These are phyloP conservation scores for Pseudorhiza aurosa DNA, from an alignment of 30 jellyfish, hydroid and myxozoan genomes.

Conservation along the genomic window DNA sequence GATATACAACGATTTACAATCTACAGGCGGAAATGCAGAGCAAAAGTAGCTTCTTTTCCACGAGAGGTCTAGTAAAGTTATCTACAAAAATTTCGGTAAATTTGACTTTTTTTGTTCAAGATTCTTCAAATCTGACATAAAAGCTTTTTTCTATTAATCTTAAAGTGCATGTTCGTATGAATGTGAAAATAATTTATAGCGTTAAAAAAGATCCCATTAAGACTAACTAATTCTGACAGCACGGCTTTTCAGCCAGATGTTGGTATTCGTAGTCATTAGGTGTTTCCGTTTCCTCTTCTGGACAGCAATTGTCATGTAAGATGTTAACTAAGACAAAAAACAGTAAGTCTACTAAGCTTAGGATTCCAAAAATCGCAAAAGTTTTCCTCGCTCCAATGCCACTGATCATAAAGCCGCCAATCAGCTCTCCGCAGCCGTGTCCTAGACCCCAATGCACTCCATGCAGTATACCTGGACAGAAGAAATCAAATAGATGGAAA, in stretches of 20 bases:
- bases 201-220: neutral
- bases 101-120: no score
- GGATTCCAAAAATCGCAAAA: conserved; percentile 68
- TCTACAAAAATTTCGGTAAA: no score
- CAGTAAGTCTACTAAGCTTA: conserved; percentile 60
- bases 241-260: neutral
- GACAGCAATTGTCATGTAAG: conserved; percentile 62
- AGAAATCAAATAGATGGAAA: no score
- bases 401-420: conserved; percentile 90
- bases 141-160: no score
- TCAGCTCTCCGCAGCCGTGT: conserved; percentile 93
- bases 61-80: no score
- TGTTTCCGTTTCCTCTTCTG: conserved; percentile 28
- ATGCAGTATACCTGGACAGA: conserved; percentile 71
- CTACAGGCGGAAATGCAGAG: no score
- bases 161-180: no score
- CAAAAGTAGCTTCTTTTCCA: no score
- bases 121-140: no score
- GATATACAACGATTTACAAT: no score
- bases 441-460: conserved; percentile 98
- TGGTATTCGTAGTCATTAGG: neutral
- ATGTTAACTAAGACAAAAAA: conserved; percentile 48
- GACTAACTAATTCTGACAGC: conserved; percentile 7
- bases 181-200: no score
- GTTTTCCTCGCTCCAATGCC: conserved; percentile 84